phyloP scores from a whole-genome alignment of 1,140 invertebrate species.

The Papilio glaucus region DNA sequence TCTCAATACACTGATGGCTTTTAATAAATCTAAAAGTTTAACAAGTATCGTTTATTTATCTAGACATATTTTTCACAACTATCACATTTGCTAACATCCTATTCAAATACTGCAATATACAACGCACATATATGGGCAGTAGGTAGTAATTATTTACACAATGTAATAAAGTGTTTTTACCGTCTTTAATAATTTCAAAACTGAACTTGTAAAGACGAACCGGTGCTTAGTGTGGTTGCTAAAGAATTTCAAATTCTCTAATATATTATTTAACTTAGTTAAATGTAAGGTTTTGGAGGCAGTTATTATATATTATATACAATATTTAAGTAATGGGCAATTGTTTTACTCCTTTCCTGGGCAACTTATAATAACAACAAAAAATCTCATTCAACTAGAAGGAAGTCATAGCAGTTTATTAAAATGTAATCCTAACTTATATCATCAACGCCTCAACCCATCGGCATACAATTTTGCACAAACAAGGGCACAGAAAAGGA shows the following conservation, averaged over 20 bases:
- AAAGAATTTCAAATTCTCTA: neutral
- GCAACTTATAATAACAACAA: too few species aligned
- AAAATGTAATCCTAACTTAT: too few species aligned
- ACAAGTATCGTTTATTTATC: conserved; percentile 4
- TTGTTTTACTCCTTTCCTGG: conserved; percentile 9
- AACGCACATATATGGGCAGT: neutral
- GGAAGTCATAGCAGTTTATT: too few species aligned
- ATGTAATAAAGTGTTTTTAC: neutral
- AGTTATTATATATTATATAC: neutral
- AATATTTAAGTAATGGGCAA: neutral
- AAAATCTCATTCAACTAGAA: too few species aligned
- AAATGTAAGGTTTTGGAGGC: too few species aligned
- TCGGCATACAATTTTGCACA: too few species aligned
- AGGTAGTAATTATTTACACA: neutral
- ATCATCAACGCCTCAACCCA: too few species aligned
- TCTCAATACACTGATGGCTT: neutral
- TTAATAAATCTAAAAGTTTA: conserved; percentile 7
- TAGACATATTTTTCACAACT: neutral
- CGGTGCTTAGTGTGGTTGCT: neutral
- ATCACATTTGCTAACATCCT: neutral
- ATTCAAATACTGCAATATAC: conserved; percentile 1
- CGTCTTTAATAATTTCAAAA: neutral
- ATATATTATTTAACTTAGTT: too few species aligned
- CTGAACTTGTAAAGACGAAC: neutral
- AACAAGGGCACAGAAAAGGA: too few species aligned